phyloP scores from a whole-genome alignment of 2,113 vertebrate genomes.

The Myotis yumanensis region DNA sequence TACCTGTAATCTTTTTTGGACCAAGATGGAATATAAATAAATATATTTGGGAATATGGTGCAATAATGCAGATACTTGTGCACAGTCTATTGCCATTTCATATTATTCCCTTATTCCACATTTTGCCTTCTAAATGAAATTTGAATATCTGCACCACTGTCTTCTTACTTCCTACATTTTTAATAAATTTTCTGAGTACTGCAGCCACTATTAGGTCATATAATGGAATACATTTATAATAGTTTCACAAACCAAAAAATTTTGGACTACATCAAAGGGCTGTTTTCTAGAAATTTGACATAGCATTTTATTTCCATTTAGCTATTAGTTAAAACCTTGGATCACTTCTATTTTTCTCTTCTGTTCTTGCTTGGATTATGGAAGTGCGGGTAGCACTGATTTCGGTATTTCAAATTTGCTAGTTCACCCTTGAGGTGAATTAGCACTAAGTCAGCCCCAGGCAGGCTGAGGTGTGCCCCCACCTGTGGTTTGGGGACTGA shows the following conservation, averaged over 20 bases:
- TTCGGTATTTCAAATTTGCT: not conserved
- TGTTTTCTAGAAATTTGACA: slow-evolving; percentile 19
- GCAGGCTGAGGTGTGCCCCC: not conserved
- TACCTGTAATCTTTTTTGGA: not conserved
- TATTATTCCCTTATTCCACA: not conserved
- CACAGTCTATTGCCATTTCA: slow-evolving; percentile 33
- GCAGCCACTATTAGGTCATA: not conserved
- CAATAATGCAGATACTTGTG: not conserved
- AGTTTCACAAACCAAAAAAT: slow-evolving; percentile 32
- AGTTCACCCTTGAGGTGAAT: not conserved
- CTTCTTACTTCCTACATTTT: slow-evolving; percentile 55
- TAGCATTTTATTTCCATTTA: slow-evolving; percentile 10
- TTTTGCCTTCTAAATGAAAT: slow-evolving; percentile 59
- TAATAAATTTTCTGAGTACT: slow-evolving; percentile 56
- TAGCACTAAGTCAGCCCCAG: not conserved
- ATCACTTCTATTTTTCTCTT: not conserved
- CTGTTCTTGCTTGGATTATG: not conserved
- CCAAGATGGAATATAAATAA: slow-evolving; percentile 30
- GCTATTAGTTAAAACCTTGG: not conserved
- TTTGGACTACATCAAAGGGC: not conserved
- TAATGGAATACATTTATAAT: slow-evolving; percentile 24
- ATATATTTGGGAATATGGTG: not conserved
- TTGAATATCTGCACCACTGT: not conserved
- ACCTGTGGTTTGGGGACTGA: not conserved
- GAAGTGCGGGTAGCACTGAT: not conserved